A percentile compares a stretch with the other conserved stretches of the same genome.
phyloP scores from a whole-genome alignment of 1,140 invertebrate species.

The Psix sp. region DNA sequence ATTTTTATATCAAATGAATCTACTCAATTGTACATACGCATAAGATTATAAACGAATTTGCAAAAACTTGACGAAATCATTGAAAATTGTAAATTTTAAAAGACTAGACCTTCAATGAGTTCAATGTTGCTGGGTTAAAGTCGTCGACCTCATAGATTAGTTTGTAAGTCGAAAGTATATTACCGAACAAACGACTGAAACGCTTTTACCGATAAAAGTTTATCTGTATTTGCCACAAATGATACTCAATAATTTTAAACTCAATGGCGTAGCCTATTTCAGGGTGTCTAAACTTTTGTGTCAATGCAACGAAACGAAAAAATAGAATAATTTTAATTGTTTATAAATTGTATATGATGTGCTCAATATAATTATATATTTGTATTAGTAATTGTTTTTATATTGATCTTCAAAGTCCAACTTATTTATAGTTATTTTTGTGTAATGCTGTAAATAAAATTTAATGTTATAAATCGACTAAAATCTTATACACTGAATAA shows the following conservation, averaged over 20 bases:
- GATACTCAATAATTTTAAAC: constrained; percentile 75
- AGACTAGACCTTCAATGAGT: constrained; percentile 30
- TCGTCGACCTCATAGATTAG: constrained; percentile 26
- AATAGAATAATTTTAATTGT: no score
- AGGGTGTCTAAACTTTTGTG: constrained; percentile 44
- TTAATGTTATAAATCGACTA: no score
- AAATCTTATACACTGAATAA: constrained; percentile 22
- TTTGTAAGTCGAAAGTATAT: constrained; percentile 58
- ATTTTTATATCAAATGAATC: constrained; percentile 32
- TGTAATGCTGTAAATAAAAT: no score
- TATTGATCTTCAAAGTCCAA: no score
- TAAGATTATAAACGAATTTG: constrained; percentile 24
- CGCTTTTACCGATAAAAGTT: constrained; percentile 66
- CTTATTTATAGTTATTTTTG: no score
- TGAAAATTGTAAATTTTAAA: constrained; percentile 51
- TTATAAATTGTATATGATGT: constrained; percentile 46
- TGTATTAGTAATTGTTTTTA: no score
- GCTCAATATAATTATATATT: constrained; percentile 53
- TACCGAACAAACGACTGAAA: constrained; percentile 63
- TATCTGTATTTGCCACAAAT: constrained; percentile 72
- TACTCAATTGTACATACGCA: constrained; percentile 48
- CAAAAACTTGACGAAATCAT: constrained; percentile 43
- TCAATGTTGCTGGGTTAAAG: constrained; percentile 25
- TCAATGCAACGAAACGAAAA: constrained; percentile 37
- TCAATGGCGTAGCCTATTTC: constrained; percentile 68